A percentile compares a stretch with the other conserved stretches of the same genome.
These are phyloP conservation scores for Atractosteus spatula DNA, from an alignment of 2,113 vertebrate genomes.

Conservation along the genomic window DNA sequence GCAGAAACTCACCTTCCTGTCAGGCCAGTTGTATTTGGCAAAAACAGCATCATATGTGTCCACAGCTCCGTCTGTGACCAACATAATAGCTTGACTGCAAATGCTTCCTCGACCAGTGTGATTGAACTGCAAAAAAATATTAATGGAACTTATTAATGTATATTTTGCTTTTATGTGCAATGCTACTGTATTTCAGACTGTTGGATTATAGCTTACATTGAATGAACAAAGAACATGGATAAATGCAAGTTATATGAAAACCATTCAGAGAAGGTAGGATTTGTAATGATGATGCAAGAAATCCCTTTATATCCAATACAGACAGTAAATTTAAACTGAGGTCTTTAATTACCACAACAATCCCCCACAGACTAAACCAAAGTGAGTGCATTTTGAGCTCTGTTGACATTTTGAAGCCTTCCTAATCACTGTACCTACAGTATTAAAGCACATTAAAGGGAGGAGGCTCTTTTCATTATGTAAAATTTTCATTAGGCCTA, in stretches of 20 bases:
- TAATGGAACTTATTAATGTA: not conserved
- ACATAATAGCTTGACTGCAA: slow-evolving; percentile 97
- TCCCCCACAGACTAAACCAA: slow-evolving; percentile 10
- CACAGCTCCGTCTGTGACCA: slow-evolving; percentile 95
- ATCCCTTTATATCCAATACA: not conserved
- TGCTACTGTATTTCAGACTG: too few relatives aligned
- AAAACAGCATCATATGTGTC: slow-evolving; percentile 94
- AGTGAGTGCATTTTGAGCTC: slow-evolving; percentile 3
- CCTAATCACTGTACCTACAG: slow-evolving; percentile 10
- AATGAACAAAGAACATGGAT: too few relatives aligned
- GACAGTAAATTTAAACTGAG: not conserved
- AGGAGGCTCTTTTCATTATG: slow-evolving; percentile 13
- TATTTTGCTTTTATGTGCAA: too few relatives aligned
- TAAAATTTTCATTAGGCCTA: slow-evolving; percentile 6
- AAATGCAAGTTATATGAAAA: too few relatives aligned
- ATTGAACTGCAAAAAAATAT: slow-evolving; percentile 76
- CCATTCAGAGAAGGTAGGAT: not conserved
- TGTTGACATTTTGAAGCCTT: slow-evolving; percentile 14
- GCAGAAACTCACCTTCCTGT: slow-evolving; percentile 83
- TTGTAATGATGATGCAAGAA: not conserved
- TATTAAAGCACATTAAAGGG: slow-evolving; percentile 26
- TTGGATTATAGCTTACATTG: too few relatives aligned
- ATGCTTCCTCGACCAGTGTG: slow-evolving; percentile 92
- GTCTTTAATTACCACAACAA: slow-evolving; percentile 22
- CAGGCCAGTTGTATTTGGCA: slow-evolving; percentile 94